Evolutionary conservation across 2,888 invertebrate genomes (phyloP).

Genomic region (Orgyia antiqua): DNA sequence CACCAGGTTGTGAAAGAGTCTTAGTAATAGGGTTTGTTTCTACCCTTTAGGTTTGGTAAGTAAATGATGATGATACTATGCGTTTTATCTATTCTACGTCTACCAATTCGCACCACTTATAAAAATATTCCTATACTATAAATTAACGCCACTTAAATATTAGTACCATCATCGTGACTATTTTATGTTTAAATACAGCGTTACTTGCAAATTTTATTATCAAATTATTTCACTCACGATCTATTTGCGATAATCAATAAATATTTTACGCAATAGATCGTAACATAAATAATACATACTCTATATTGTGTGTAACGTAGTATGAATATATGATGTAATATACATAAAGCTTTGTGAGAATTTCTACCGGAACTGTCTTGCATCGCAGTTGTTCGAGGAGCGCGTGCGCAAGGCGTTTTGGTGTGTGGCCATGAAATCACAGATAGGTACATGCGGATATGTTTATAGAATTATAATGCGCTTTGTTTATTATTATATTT

Average conservation of each 20-base stretch:
- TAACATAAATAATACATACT: background rate
- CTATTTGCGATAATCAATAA: no score
- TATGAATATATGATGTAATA: conserved; percentile 3
- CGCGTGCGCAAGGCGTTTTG: conserved; percentile 21
- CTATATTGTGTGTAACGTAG: background rate
- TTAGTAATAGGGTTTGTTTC: no score
- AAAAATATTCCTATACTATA: no score
- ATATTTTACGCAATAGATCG: conserved; percentile 4
- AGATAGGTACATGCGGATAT: conserved; percentile 18
- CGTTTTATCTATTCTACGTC: no score
- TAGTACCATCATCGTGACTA: conserved; percentile 3
- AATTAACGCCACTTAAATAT: background rate
- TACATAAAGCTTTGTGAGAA: conserved; percentile 22
- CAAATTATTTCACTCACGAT: conserved; percentile 5
- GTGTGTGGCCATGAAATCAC: conserved; percentile 34
- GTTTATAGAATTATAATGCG: no score
- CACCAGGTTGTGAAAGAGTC: no score
- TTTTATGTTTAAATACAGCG: background rate
- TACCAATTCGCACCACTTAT: no score
- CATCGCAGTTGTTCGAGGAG: conserved; percentile 23
- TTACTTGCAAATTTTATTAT: background rate
- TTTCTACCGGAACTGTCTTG: conserved; percentile 49
- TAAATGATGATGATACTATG: no score
- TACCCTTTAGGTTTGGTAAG: no score
- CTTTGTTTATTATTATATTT: no score